Conservation (phyloP, 1,140 invertebrate genomes). For the Danaus plexippus region DNA sequence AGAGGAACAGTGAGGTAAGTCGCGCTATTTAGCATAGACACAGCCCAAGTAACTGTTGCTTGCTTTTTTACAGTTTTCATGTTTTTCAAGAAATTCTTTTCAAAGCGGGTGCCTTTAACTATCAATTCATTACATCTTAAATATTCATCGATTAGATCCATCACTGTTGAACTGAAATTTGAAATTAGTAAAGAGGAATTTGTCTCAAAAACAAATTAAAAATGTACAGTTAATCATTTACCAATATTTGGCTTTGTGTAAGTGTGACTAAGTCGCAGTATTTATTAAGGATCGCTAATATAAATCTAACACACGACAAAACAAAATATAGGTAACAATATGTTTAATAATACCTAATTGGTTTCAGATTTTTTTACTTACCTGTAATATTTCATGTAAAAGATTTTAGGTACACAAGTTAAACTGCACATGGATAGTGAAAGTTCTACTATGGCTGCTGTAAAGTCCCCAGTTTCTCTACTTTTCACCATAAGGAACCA, state of each 20-base stretch:
- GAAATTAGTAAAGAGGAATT: too few relatives aligned
- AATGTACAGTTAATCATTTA: too few relatives aligned
- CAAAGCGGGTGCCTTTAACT: slow-evolving; percentile 24
- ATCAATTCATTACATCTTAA: slow-evolving; percentile 26
- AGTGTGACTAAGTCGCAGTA: too few relatives aligned
- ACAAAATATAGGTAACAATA: too few relatives aligned
- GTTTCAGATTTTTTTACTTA: slow-evolving; percentile 15
- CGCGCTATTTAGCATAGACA: slow-evolving; percentile 27
- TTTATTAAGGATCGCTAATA: too few relatives aligned
- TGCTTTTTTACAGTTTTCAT: slow-evolving; percentile 36
- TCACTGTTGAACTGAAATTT: slow-evolving; percentile 29
- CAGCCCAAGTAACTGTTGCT: slow-evolving; percentile 34
- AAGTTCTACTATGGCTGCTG: slow-evolving; percentile 27
- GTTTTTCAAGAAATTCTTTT: slow-evolving; percentile 22
- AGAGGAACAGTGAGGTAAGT: slow-evolving; percentile 31
- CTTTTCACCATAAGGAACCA: slow-evolving; percentile 30
- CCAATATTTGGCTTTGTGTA: too few relatives aligned
- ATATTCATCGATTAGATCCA: slow-evolving; percentile 28
- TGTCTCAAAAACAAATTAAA: too few relatives aligned
- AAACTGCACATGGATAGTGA: slow-evolving; percentile 32
- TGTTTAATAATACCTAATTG: too few relatives aligned
- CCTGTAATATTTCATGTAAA: slow-evolving; percentile 33
- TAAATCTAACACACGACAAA: too few relatives aligned
- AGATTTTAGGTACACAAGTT: slow-evolving; percentile 28
- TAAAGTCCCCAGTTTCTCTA: slow-evolving; percentile 20